phyloP scores from a whole-genome alignment of 2,113 vertebrate species.

The Siphamia tubifer region DNA sequence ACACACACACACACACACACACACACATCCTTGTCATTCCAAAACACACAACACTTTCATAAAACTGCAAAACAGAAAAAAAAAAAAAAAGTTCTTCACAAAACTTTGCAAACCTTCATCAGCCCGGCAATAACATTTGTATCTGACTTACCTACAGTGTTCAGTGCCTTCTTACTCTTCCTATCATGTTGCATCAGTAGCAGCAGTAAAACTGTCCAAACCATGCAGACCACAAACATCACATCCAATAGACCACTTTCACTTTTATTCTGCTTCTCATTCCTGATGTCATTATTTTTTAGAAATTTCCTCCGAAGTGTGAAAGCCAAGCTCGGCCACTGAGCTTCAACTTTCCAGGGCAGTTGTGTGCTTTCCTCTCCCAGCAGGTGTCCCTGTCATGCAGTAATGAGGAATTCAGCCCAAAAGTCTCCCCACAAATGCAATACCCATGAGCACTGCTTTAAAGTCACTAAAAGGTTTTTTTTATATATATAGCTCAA shows the following conservation, averaged over 20 bases:
- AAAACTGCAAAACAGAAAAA: conserved; percentile 66
- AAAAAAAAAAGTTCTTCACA: conserved; percentile 61
- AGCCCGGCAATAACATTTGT: conserved; percentile 45
- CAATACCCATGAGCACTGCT: conserved; percentile 21
- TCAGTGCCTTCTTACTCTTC: conserved; percentile 1
- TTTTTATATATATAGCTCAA: not conserved
- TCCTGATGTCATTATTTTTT: conserved; percentile 17
- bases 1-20: too few relatives aligned
- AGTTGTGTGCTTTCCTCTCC: conserved; percentile 63
- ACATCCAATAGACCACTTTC: not conserved
- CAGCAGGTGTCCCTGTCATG: conserved; percentile 77
- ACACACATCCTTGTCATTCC: conserved; percentile 74
- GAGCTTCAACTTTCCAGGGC: conserved; percentile 22
- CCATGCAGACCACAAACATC: not conserved
- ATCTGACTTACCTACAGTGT: not conserved
- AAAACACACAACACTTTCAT: conserved; percentile 75
- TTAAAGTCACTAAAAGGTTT: conserved; percentile 37
- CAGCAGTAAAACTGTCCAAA: not conserved
- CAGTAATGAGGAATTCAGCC: conserved; percentile 60
- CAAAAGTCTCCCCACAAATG: conserved; percentile 34
- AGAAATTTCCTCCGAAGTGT: conserved; percentile 16
- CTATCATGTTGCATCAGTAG: not conserved
- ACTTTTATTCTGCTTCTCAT: not conserved
- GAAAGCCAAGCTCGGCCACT: conserved; percentile 34
- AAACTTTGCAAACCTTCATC: conserved; percentile 66